phyloP scores from a whole-genome alignment of 2,888 invertebrate species.

The Agrochola lychnidis region DNA sequence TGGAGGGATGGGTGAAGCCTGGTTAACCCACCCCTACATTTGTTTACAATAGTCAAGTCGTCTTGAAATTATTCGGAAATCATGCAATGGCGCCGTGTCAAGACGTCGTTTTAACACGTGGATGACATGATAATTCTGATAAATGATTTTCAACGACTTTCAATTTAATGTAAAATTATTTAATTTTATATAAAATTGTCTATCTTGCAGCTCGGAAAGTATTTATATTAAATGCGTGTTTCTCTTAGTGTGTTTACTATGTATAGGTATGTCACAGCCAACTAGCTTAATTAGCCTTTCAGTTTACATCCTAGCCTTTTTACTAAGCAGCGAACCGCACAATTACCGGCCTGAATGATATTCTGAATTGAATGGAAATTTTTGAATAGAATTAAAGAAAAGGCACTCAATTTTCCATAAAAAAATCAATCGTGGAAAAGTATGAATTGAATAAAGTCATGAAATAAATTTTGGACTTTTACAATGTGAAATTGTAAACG shows the following conservation, averaged over 20 bases:
- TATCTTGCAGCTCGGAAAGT: neutral
- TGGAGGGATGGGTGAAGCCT: neutral
- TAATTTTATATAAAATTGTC: neutral
- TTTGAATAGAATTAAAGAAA: too few relatives aligned
- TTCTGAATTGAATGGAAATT: too few relatives aligned
- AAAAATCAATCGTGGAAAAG: too few relatives aligned
- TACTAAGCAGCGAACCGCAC: too few relatives aligned
- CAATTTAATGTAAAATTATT: neutral
- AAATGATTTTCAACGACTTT: neutral
- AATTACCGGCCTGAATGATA: too few relatives aligned
- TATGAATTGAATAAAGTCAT: too few relatives aligned
- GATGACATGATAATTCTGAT: neutral
- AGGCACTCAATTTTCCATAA: too few relatives aligned
- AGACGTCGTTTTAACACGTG: neutral
- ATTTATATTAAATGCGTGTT: neutral
- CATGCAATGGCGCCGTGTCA: neutral
- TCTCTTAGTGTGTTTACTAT: neutral
- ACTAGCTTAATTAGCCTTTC: too few relatives aligned
- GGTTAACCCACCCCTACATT: neutral
- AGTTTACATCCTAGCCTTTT: too few relatives aligned
- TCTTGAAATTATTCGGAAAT: slow-evolving; percentile 12
- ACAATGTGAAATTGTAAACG: too few relatives aligned
- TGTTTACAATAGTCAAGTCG: slow-evolving; percentile 15
- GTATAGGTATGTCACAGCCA: neutral
- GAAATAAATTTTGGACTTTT: too few relatives aligned